phyloP scores from a whole-genome alignment of 2,888 invertebrate genomes.

The Nymphalis polychloros region DNA sequence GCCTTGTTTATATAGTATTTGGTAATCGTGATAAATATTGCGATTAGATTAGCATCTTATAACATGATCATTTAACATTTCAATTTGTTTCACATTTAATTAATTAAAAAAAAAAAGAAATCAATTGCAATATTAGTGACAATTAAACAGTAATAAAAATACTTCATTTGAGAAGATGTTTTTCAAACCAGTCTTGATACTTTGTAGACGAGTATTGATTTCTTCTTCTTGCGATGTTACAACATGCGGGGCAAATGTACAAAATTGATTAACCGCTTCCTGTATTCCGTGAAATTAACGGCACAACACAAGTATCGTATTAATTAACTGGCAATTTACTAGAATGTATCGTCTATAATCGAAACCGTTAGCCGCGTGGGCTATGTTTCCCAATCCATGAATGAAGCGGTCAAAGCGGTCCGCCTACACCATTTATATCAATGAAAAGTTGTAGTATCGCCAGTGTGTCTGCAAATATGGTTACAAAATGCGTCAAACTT shows the following conservation, averaged over 20 bases:
- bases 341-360: constrained; percentile 51
- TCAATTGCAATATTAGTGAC: neutral
- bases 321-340: constrained; percentile 74
- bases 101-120: neutral
- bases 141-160: no score
- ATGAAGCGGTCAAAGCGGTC: constrained; percentile 67
- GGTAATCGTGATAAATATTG: neutral
- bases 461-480: constrained; percentile 62
- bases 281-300: constrained; percentile 54
- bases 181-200: neutral
- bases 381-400: constrained; percentile 74
- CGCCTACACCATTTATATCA: constrained; percentile 67
- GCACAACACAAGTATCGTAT: constrained; percentile 55
- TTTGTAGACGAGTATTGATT: constrained; percentile 11
- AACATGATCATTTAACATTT: neutral
- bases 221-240: constrained; percentile 21
- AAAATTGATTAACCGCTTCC: constrained; percentile 55
- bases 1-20: constrained; percentile 7
- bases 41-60: constrained; percentile 8
- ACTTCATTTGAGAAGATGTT: neutral
- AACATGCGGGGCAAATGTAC: constrained; percentile 35
- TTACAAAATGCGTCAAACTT: constrained; percentile 66
- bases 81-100: neutral
- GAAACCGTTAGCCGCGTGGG: constrained; percentile 72
- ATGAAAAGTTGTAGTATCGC: constrained; percentile 69